Percentiles rank a stretch among this genome's conserved stretches.
Evolutionary conservation across 2,797 vertebrate genomes (phyloP).

Genomic region (Poliocrania exsul): DNA sequence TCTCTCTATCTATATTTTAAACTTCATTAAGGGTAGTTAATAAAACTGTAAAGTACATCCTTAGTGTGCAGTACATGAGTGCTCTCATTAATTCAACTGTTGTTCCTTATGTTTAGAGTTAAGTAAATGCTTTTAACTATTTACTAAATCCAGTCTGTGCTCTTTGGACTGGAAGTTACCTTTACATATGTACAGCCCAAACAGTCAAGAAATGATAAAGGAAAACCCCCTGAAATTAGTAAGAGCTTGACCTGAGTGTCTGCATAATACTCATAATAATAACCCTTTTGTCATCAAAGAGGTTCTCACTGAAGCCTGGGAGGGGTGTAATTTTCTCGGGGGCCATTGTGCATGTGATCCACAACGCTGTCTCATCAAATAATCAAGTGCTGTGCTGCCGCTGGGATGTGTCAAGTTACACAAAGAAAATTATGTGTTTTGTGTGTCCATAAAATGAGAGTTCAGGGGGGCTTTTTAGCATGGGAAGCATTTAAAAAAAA

Average conservation of each 20-base stretch:
- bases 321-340: conserved; percentile 57
- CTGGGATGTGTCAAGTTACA: conserved; percentile 69
- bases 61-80: neutral
- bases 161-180: neutral
- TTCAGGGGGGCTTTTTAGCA: conserved; percentile 67
- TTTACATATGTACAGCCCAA: neutral
- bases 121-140: neutral
- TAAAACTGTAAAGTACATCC: neutral
- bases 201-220: conserved; percentile 49
- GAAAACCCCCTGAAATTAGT: conserved; percentile 13
- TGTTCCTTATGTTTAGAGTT: neutral
- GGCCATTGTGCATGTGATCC: conserved; percentile 62
- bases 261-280: conserved; percentile 58
- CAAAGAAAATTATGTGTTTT: conserved; percentile 69
- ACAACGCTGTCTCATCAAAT: conserved; percentile 58
- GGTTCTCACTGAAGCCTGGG: conserved; percentile 24
- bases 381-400: conserved; percentile 62
- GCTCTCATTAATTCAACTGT: neutral
- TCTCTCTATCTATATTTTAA: neutral
- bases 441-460: conserved; percentile 67
- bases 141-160: neutral
- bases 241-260: conserved; percentile 41
- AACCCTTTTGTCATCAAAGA: conserved; percentile 74
- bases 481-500: neutral
- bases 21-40: neutral